Base-by-base conservation (phyloP, 2,888 invertebrate genomes). In the Nemotelus pantherinus region DNA sequence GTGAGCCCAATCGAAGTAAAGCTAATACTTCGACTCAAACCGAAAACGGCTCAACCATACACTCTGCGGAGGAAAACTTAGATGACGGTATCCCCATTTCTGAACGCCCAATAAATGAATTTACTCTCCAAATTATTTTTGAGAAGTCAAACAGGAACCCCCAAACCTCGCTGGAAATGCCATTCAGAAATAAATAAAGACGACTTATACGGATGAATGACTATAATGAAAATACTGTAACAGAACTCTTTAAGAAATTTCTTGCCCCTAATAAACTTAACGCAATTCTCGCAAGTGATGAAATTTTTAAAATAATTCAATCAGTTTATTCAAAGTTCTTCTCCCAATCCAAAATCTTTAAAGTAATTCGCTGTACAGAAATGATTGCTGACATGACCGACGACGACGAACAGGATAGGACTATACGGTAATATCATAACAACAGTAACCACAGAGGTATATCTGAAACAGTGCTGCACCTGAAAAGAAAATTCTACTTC, bases 231-330 rank as follows among this genome's bases (percentile, higher is more conserved):
- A 53, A 6, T 9, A 53, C 7, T 53, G 10, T 53, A 53, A 53
- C 53, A 6, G 10, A 53, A 53, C 6, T 53, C 10, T 53, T 53
- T 53, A 53, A 53, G 10, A 10, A 53, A 53, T 50, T 50, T 10
- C 1, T 50, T 50, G 10, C 53, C 53, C 53, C 53, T 50, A 6
- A 50, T 10, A 50, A 50, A 50, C 6, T 71, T 39, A 77, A 58
- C 2, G 77, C 74, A 4, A 44, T 77, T 39, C 25, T 74, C 50
- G 44, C 77, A 5, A 55, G 0, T 72, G 72, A 57, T 41, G 71
- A 72, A 6, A 53, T 10, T 1, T 53, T 53, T 10, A 53, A 53
- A 25, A 25, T 25, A 25, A 25, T 25, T 25, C 25, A 25, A 25
- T 25, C 25, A 25, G 25, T 25, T 25, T 25, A 25, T 25, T 25